Conservation (phyloP, 2,797 vertebrate genomes). For the Rousettus madagascariensis region DNA sequence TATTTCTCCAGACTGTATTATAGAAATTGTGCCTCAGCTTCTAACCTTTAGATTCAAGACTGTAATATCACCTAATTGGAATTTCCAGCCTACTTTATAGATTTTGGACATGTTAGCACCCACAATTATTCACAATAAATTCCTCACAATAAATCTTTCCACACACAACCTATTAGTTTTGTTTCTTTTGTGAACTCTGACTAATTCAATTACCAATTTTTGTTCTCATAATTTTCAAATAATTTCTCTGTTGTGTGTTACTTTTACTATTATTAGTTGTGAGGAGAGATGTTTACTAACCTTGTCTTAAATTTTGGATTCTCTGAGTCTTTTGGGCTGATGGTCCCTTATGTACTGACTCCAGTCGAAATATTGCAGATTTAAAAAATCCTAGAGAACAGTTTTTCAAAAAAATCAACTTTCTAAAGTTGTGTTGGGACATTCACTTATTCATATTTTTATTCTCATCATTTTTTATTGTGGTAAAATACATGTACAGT, state of each 20-base stretch:
- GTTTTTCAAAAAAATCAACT: not conserved
- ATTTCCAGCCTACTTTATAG: not conserved
- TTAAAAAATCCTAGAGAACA: not conserved
- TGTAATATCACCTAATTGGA: not conserved
- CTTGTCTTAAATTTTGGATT: not conserved
- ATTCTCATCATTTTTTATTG: not conserved
- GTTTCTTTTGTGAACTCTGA: not conserved
- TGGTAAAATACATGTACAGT: not conserved
- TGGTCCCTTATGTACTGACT: not conserved
- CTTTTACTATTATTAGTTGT: not conserved
- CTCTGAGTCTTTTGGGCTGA: not conserved
- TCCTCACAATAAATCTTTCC: not conserved
- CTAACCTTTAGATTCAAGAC: not conserved
- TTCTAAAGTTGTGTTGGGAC: not conserved
- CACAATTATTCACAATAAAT: not conserved
- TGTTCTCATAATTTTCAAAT: not conserved
- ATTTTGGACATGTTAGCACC: not conserved
- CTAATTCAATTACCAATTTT: not conserved
- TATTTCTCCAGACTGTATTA: not conserved
- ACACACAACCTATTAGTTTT: not conserved
- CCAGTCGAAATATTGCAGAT: not conserved
- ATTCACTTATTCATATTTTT: not conserved
- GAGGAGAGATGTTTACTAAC: not conserved
- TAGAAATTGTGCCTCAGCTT: not conserved
- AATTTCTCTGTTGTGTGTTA: not conserved